phyloP scores from a whole-genome alignment of 2,797 vertebrate genomes.

The Chanos chanos region DNA sequence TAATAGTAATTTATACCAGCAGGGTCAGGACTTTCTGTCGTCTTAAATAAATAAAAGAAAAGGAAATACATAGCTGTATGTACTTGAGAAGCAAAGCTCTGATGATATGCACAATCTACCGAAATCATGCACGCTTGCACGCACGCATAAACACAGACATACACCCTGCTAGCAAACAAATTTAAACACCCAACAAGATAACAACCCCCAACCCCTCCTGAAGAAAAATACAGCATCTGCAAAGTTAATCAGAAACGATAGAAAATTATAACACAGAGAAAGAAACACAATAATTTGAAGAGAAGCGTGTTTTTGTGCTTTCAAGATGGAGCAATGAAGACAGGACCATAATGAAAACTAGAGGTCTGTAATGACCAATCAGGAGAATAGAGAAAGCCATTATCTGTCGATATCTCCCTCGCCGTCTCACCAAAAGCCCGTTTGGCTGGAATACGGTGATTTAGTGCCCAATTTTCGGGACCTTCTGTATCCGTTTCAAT shows the following conservation, averaged over 20 bases:
- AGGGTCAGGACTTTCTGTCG: no score
- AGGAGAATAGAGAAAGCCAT: conserved; percentile 49
- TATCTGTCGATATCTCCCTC: conserved; percentile 61
- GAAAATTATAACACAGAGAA: conserved; percentile 11
- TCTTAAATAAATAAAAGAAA: no score
- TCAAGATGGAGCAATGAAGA: conserved; percentile 41
- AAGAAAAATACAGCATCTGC: conserved; percentile 1
- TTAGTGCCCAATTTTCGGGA: conserved; percentile 62
- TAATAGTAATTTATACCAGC: no score
- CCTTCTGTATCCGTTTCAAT: conserved; percentile 66
- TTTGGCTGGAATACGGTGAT: conserved; percentile 55
- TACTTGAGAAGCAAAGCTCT: no score
- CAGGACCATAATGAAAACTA: conserved; percentile 61
- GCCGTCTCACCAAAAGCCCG: conserved; percentile 46
- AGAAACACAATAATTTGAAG: conserved; percentile 38
- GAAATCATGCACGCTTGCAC: neutral
- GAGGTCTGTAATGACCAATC: conserved; percentile 60
- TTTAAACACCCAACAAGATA: neutral
- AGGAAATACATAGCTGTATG: no score
- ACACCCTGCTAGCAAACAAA: neutral
- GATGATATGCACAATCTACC: no score
- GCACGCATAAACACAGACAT: neutral
- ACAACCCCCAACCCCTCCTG: neutral
- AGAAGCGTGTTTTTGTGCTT: conserved; percentile 5
- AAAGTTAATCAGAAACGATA: conserved; percentile 12